These are phyloP conservation scores for Adrianichthys oophorus DNA, from an alignment of 2,797 vertebrate genomes.

Conservation along the genomic window DNA sequence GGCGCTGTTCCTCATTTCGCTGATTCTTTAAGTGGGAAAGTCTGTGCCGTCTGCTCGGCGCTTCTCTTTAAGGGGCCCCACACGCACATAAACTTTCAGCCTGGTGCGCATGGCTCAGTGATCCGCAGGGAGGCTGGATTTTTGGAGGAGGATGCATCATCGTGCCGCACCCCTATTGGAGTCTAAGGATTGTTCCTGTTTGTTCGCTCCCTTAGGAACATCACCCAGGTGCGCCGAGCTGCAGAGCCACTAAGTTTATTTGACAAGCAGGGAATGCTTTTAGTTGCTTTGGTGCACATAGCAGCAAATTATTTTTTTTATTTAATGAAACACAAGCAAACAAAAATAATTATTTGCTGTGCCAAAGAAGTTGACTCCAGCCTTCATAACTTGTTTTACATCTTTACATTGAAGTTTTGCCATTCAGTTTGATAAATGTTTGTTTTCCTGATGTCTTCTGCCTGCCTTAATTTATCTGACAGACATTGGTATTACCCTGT, in stretches of 20 bases:
- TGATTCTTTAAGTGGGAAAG: constrained; percentile 77
- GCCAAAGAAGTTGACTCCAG: too few species aligned
- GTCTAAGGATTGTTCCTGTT: constrained; percentile 45
- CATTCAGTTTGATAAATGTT: too few species aligned
- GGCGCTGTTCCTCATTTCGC: constrained; percentile 85
- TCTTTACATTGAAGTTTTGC: too few species aligned
- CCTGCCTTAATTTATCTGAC: too few species aligned
- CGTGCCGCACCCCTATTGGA: constrained; percentile 62
- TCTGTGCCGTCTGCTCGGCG: constrained; percentile 66
- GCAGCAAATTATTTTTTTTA: too few species aligned
- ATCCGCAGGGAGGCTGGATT: constrained; percentile 66
- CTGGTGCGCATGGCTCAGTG: constrained; percentile 50
- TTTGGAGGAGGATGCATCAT: constrained; percentile 40
- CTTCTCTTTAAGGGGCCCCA: constrained; percentile 74
- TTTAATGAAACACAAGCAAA: too few species aligned
- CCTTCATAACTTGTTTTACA: too few species aligned
- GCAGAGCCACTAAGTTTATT: neutral
- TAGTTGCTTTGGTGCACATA: too few species aligned
- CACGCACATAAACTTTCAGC: constrained; percentile 52
- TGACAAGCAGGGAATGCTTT: neutral
- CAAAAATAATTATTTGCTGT: too few species aligned
- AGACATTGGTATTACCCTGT: too few species aligned
- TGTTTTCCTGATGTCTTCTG: too few species aligned
- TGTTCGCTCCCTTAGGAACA: constrained; percentile 58
- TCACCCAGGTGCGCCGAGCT: constrained; percentile 54